Percentiles rank a stretch among this genome's conserved stretches.
Conservation (phyloP, 2,888 invertebrate genomes). For the Archips crataeganus region DNA sequence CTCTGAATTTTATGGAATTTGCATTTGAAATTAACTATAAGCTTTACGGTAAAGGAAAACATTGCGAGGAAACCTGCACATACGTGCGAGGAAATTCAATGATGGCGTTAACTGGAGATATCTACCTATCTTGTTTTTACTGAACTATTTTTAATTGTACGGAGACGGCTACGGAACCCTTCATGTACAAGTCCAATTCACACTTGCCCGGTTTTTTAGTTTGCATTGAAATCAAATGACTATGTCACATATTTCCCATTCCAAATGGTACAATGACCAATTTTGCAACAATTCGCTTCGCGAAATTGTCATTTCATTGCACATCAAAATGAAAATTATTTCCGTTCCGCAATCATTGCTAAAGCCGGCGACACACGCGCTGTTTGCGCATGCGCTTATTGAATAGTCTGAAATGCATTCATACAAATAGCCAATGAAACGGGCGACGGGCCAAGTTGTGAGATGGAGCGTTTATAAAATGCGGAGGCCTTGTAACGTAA, state of each 20-base stretch:
- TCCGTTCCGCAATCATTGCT: constrained; percentile 16
- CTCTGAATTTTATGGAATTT: no score
- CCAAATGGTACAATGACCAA: not conserved
- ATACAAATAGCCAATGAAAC: constrained; percentile 6
- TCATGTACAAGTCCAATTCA: no score
- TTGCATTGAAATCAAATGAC: not conserved
- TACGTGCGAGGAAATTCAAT: no score
- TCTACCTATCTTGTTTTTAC: no score
- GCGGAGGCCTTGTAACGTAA: no score
- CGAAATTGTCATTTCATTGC: constrained; percentile 30
- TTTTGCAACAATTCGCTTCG: constrained; percentile 14
- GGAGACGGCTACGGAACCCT: no score
- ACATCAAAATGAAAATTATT: constrained; percentile 34
- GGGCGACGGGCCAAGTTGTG: constrained; percentile 14
- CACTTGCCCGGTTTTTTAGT: not conserved
- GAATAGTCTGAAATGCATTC: constrained; percentile 26
- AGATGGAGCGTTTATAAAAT: not conserved
- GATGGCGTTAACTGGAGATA: no score
- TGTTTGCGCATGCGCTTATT: constrained; percentile 31
- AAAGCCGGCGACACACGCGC: constrained; percentile 6
- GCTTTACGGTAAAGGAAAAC: no score
- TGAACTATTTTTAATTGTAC: no score
- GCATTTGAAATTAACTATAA: no score
- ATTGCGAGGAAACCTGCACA: no score
- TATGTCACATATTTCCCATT: not conserved